phyloP scores from a whole-genome alignment of 1,140 invertebrate species.

The Maconellicoccus hirsutus region DNA sequence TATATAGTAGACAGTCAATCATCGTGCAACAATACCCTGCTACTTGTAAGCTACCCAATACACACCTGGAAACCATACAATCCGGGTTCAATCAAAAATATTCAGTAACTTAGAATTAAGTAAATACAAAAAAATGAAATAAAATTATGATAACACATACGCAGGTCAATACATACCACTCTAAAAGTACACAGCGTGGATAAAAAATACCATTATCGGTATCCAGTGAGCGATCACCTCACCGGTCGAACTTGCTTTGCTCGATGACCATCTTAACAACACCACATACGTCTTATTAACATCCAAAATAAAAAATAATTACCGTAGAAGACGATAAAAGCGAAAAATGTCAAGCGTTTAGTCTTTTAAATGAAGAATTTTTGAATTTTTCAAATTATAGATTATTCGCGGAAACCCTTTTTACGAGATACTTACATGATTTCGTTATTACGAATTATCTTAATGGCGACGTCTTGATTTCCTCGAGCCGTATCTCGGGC shows the following conservation, averaged over 20 bases:
- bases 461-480: constrained; percentile 89
- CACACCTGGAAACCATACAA: constrained; percentile 15
- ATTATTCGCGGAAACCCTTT: too few species aligned
- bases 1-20: constrained; percentile 8
- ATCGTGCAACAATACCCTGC: constrained; percentile 17
- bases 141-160: background rate
- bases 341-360: too few species aligned
- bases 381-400: too few species aligned
- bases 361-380: too few species aligned
- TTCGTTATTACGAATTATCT: constrained; percentile 99
- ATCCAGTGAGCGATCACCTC: constrained; percentile 1
- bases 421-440: constrained; percentile 73
- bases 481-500: constrained; percentile 78
- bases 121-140: background rate
- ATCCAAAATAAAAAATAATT: too few species aligned
- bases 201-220: background rate
- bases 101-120: background rate
- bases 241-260: background rate
- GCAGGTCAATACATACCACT: constrained; percentile 15
- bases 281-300: background rate
- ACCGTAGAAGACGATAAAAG: too few species aligned
- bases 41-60: constrained; percentile 15
- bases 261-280: background rate
- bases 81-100: background rate
- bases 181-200: background rate